Conservation (phyloP, 2,888 invertebrate genomes). For the Polymixis lichenea region DNA sequence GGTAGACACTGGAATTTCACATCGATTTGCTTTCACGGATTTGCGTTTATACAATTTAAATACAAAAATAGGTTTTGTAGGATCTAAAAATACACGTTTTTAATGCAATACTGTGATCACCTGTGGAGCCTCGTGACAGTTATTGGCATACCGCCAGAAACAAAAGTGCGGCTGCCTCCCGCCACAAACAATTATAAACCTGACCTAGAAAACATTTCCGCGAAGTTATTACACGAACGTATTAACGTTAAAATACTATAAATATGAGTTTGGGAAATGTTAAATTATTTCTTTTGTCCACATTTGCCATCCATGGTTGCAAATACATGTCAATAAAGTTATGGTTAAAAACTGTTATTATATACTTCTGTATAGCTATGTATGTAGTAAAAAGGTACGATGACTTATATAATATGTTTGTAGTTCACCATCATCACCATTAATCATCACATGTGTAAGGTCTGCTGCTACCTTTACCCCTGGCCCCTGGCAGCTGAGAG, state of each 20-base stretch:
- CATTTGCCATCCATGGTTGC: not conserved
- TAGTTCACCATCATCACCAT: too few species aligned
- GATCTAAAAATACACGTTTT: constrained; percentile 1
- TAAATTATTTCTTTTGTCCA: not conserved
- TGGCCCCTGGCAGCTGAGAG: too few species aligned
- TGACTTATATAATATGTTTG: too few species aligned
- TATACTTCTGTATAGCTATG: not conserved
- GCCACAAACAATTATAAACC: constrained; percentile 25
- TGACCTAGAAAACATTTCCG: constrained; percentile 28
- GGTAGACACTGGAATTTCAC: not conserved
- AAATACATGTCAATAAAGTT: not conserved
- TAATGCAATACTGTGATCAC: constrained; percentile 14
- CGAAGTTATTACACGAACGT: constrained; percentile 12
- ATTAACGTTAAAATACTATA: not conserved
- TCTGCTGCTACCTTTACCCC: not conserved
- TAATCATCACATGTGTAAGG: not conserved
- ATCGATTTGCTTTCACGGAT: constrained; percentile 1
- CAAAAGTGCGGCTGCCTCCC: not conserved
- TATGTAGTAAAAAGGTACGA: too few species aligned
- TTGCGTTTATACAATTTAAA: constrained; percentile 2
- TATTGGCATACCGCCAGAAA: constrained; percentile 34
- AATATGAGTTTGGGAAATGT: not conserved
- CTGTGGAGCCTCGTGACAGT: constrained; percentile 32
- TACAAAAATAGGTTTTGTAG: not conserved
- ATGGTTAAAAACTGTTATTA: not conserved